Conservation (phyloP, 2,797 vertebrate genomes). For the Melanitta fusca region DNA sequence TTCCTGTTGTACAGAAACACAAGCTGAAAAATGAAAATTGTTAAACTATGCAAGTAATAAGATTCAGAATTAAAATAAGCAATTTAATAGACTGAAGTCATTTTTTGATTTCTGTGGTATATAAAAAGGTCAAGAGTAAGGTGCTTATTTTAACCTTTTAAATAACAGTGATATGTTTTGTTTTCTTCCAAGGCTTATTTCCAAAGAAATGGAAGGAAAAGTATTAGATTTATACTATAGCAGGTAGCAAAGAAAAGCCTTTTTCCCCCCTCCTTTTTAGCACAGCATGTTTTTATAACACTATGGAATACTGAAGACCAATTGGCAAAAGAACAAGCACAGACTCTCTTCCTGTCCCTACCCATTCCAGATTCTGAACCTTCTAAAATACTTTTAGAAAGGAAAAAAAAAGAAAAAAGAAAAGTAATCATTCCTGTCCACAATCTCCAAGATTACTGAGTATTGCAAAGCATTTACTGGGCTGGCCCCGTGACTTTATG, state of each 20-base stretch:
- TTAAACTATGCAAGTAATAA: constrained; percentile 33
- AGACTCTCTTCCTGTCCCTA: neutral
- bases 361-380: neutral
- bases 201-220: neutral
- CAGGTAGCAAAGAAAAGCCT: neutral
- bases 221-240: neutral
- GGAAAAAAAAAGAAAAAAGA: neutral
- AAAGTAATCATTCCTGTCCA: neutral
- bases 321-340: neutral
- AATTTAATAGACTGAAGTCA: constrained; percentile 7
- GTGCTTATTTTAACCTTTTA: constrained; percentile 37
- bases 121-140: constrained; percentile 31
- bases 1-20: constrained; percentile 4
- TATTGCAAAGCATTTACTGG: neutral
- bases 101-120: constrained; percentile 16
- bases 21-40: neutral
- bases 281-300: neutral
- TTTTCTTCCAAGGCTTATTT: constrained; percentile 18
- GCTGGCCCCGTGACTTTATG: neutral
- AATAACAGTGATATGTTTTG: neutral
- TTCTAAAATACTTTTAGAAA: neutral
- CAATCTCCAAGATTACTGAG: neutral
- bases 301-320: neutral
- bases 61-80: constrained; percentile 50
- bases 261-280: neutral